Evolutionary conservation across 2,888 invertebrate species (phyloP).

Genomic region (Priocnemis perturbator): DNA sequence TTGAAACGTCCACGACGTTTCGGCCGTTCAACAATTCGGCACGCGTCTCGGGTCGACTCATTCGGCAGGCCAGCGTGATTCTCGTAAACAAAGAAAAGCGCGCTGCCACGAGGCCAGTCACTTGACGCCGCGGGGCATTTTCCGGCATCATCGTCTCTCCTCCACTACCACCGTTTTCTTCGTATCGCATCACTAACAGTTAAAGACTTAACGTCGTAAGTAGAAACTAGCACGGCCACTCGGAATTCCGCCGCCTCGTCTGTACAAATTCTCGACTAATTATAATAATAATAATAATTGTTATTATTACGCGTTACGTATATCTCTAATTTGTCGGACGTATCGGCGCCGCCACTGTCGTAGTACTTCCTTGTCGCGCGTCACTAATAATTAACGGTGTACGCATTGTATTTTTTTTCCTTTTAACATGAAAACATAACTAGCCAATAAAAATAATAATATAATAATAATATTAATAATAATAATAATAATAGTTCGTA

Average conservation of each 20-base stretch:
- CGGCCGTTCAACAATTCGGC: neutral
- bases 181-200: conserved; percentile 36
- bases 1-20: too few relatives aligned
- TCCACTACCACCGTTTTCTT: neutral
- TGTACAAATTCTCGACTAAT: conserved; percentile 64
- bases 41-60: neutral
- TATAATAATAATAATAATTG: conserved; percentile 22
- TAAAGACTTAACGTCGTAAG: conserved; percentile 56
- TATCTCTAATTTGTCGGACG: conserved; percentile 69
- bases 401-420: conserved; percentile 21
- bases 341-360: conserved; percentile 68
- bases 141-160: neutral
- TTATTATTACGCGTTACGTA: conserved; percentile 57
- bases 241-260: conserved; percentile 47
- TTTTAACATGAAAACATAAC: conserved; percentile 70
- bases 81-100: neutral
- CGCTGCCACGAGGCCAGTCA: too few relatives aligned
- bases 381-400: conserved; percentile 62
- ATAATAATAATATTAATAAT: conserved; percentile 37
- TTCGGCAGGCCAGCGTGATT: neutral
- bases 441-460: conserved; percentile 38
- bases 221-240: conserved; percentile 57
- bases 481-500: conserved; percentile 58
- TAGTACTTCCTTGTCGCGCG: conserved; percentile 48
- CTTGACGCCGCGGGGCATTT: neutral